A percentile compares a stretch with the other conserved stretches of the same genome.
These are phyloP conservation scores for Julus scanicus DNA, from an alignment of 2,888 invertebrate species.

Conservation along the genomic window DNA sequence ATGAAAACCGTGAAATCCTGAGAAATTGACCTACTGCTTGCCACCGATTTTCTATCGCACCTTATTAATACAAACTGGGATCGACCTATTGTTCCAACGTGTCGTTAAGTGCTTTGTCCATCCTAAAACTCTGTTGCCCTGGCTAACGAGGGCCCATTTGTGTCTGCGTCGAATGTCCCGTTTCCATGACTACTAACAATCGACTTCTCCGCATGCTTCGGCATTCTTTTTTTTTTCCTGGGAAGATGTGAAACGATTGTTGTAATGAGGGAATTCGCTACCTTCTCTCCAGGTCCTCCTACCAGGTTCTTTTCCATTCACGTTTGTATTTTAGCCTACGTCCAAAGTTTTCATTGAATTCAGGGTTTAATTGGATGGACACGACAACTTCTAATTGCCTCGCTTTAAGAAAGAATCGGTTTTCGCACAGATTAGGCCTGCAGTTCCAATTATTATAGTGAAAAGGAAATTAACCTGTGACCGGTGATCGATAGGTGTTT, in stretches of 20 bases:
- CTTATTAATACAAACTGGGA: not conserved
- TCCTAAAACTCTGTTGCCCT: not conserved
- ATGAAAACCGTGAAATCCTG: not conserved
- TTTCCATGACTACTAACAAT: not conserved
- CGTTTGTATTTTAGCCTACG: not conserved
- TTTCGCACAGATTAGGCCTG: not conserved
- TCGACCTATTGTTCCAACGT: not conserved
- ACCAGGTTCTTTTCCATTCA: not conserved
- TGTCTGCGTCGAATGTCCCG: not conserved
- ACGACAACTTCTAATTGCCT: conserved; percentile 26
- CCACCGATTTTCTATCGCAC: not conserved
- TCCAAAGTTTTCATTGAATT: not conserved
- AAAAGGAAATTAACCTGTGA: not conserved
- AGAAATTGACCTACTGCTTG: not conserved
- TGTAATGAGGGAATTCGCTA: conserved; percentile 2
- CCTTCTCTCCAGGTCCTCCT: not conserved
- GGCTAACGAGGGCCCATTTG: conserved; percentile 24
- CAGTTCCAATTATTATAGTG: not conserved
- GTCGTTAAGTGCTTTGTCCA: conserved; percentile 14
- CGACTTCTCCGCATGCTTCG: not conserved
- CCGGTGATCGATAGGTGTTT: not conserved
- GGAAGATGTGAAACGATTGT: not conserved
- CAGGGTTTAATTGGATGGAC: not conserved
- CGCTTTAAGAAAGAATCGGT: not conserved
- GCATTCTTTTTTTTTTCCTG: not conserved